Conservation (phyloP, 2,888 invertebrate species). For the Papilio gigon region DNA sequence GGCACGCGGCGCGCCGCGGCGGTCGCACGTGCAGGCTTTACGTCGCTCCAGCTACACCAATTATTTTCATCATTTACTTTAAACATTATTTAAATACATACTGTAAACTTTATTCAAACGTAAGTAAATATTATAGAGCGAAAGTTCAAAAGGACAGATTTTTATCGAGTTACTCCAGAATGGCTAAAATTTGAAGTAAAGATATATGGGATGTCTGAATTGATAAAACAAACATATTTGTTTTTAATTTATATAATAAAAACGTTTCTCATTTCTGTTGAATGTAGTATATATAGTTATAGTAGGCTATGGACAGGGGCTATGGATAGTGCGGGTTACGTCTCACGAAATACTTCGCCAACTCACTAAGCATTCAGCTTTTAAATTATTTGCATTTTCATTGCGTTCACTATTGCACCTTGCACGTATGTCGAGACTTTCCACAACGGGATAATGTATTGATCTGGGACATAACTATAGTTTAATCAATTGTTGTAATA, state of each 20-base stretch:
- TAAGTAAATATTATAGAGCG: too few species aligned
- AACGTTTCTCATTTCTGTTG: too few species aligned
- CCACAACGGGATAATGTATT: not conserved
- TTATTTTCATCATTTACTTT: conserved; percentile 22
- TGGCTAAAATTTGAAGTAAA: too few species aligned
- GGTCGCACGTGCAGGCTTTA: conserved; percentile 13
- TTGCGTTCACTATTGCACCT: conserved; percentile 11
- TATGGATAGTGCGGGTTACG: not conserved
- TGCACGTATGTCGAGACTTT: not conserved
- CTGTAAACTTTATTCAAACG: not conserved
- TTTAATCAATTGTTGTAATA: too few species aligned
- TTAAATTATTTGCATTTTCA: conserved; percentile 18
- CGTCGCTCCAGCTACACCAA: not conserved
- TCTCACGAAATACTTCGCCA: not conserved
- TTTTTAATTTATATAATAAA: too few species aligned
- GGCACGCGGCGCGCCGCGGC: conserved; percentile 13
- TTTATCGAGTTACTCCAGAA: too few species aligned
- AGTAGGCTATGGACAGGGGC: too few species aligned
- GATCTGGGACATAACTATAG: too few species aligned
- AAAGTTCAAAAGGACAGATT: too few species aligned
- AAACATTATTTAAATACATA: not conserved
- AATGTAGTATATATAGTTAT: too few species aligned
- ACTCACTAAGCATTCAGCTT: conserved; percentile 1
- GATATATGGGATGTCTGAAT: too few species aligned
- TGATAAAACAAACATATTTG: too few species aligned